Percentiles rank a stretch among this genome's conserved stretches.
These are phyloP conservation scores for Dipodomys spectabilis DNA, from an alignment of 2,113 vertebrate genomes.

Conservation along the genomic window DNA sequence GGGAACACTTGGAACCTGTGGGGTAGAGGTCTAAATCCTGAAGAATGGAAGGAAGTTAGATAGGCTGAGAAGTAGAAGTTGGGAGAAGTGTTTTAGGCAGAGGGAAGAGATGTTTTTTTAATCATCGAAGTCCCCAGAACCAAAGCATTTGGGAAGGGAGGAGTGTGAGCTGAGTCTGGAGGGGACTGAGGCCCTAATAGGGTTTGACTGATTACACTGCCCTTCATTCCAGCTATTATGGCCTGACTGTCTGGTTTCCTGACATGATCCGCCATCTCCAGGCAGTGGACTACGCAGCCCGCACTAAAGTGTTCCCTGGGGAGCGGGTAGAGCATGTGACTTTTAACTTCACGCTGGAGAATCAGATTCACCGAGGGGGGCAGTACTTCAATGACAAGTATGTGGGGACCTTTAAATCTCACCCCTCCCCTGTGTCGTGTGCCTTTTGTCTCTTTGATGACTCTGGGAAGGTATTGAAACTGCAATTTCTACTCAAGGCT, in stretches of 20 bases:
- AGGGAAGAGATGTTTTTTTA: background rate
- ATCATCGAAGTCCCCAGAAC: background rate
- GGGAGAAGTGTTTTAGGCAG: background rate
- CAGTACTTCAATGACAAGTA: slow-evolving; percentile 99
- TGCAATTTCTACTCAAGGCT: background rate
- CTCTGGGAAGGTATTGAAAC: background rate
- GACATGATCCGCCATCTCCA: slow-evolving; percentile 99
- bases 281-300: slow-evolving; percentile 92
- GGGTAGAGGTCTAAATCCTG: background rate
- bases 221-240: slow-evolving; percentile 92
- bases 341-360: slow-evolving; percentile 99
- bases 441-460: background rate
- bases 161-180: background rate
- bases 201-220: background rate
- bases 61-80: background rate
- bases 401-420: background rate
- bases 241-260: slow-evolving; percentile 97
- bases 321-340: slow-evolving; percentile 96
- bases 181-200: background rate
- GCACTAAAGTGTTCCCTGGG: slow-evolving; percentile 94
- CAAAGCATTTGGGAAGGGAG: background rate
- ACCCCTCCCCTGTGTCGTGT: background rate
- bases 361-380: slow-evolving; percentile 96
- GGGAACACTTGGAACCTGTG: background rate
- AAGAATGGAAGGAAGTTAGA: background rate